Conservation (phyloP, 2,888 invertebrate genomes). For the Orchestes rusci region DNA sequence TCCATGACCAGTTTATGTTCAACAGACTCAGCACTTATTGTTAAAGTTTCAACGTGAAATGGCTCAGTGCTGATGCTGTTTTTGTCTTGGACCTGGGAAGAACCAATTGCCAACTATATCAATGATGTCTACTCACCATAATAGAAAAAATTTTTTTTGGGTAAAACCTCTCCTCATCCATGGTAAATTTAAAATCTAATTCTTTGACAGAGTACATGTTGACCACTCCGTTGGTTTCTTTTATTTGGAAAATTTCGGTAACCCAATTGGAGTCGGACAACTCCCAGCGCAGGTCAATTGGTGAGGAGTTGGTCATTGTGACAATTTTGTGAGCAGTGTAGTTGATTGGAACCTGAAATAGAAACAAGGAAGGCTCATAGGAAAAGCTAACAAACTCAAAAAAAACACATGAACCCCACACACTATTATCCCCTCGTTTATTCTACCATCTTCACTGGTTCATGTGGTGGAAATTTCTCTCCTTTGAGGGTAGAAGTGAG, state of each 20-base stretch:
- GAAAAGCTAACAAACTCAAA: too few species aligned
- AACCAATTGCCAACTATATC: slow-evolving; percentile 4
- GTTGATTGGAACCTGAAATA: slow-evolving; percentile 21
- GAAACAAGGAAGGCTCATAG: background rate
- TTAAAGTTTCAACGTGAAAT: slow-evolving; percentile 20
- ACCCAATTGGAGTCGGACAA: slow-evolving; percentile 44
- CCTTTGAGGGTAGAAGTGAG: too few species aligned
- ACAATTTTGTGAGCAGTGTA: slow-evolving; percentile 35
- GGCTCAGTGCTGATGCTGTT: slow-evolving; percentile 17
- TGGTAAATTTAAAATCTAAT: slow-evolving; percentile 47
- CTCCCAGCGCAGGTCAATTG: slow-evolving; percentile 51
- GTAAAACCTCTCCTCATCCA: slow-evolving; percentile 42
- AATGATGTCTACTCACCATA: background rate
- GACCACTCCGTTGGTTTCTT: slow-evolving; percentile 44
- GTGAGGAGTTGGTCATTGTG: slow-evolving; percentile 51
- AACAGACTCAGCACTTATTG: slow-evolving; percentile 49
- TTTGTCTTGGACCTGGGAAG: slow-evolving; percentile 15
- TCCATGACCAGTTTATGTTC: slow-evolving; percentile 50
- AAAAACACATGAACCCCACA: too few species aligned
- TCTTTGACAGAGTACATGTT: slow-evolving; percentile 45
- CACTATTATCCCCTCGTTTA: too few species aligned
- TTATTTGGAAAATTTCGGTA: slow-evolving; percentile 44
- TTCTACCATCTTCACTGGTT: too few species aligned
- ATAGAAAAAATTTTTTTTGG: slow-evolving; percentile 24
- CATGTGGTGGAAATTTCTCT: too few species aligned